Base-by-base conservation (phyloP, 2,113 vertebrate species). In the Dasyprocta punctata region DNA sequence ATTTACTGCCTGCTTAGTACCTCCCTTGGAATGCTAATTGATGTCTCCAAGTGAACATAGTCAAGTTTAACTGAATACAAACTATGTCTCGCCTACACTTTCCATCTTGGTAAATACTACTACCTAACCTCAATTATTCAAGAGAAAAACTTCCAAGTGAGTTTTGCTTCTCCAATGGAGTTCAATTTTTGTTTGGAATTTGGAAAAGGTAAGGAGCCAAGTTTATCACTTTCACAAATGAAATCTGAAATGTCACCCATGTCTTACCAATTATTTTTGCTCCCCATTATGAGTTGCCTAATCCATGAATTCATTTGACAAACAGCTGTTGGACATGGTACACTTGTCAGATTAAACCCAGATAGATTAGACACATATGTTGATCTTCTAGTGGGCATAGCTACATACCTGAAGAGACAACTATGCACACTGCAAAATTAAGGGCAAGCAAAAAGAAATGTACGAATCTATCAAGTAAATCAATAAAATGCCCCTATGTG, bases 161-260 rank as follows among this genome's bases (percentile, higher is more conserved):
- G 38, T 90, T 96, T 95, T 90, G 71, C 47, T 85, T 36, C 26
- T 22, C 38, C 9, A 9, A 9, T 38, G 3, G 69, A 60, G 26
- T 89, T 89, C 36, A 52, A 2, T 71, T 65, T 96, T 95, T 96
- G 19, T 84, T 87, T 30, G 28, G 3, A 56, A 77, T 94, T 89
- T 81, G 28, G 30, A 54, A 81, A 90, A 17, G 5, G 0, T 58
- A 26, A 89, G 33, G 8, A 93, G 11, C 11, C 30, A 77, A 67
- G 30, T 49, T 77, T 77, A 78, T 56, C 13, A 22, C 71, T 78
- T 54, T 36, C 22, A 47, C 56, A 67, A 85, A 84, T 1, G 12
- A 33, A 77, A 56, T 85, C 22, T 90, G 26, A 84, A 52, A 36
- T 56, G 19, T 78, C 12, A 54, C 58, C 7, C 7, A 11, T 41